These are phyloP conservation scores for Syngnathus acus DNA, from an alignment of 2,797 vertebrate species.

Conservation along the genomic window DNA sequence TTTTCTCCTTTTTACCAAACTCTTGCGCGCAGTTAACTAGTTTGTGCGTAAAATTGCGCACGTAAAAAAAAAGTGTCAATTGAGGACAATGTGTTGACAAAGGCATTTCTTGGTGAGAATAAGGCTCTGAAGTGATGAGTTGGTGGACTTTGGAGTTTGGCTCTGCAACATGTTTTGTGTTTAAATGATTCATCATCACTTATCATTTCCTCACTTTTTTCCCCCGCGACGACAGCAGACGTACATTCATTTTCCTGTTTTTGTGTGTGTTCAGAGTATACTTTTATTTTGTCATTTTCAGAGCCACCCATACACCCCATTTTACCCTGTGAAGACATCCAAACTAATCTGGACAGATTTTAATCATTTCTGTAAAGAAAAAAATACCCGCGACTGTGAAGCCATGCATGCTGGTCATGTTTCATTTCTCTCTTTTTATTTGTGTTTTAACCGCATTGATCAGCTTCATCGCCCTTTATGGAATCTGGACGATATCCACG, in stretches of 20 bases:
- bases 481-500: slow-evolving; percentile 72
- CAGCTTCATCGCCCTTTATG: slow-evolving; percentile 67
- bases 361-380: slow-evolving; percentile 7
- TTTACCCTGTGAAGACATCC: neutral
- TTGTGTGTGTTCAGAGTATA: neutral
- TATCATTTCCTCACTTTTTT: neutral
- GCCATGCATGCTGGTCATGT: slow-evolving; percentile 94
- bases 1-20: neutral
- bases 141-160: neutral
- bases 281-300: neutral
- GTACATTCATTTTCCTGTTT: neutral
- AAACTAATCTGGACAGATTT: slow-evolving; percentile 25
- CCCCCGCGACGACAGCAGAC: neutral
- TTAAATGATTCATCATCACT: neutral
- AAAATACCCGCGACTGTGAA: slow-evolving; percentile 44
- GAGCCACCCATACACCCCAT: neutral
- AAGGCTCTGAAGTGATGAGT: neutral
- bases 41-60: neutral
- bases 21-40: neutral
- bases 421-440: slow-evolving; percentile 40
- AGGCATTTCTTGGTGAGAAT: neutral
- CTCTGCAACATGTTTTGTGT: neutral
- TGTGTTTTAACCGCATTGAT: slow-evolving; percentile 70
- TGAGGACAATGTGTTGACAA: neutral
- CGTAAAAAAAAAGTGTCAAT: neutral